A percentile compares a stretch with the other conserved stretches of the same genome.
These are phyloP conservation scores for Drosophila neonasuta DNA, from an alignment of 2,888 invertebrate species.

Conservation along the genomic window DNA sequence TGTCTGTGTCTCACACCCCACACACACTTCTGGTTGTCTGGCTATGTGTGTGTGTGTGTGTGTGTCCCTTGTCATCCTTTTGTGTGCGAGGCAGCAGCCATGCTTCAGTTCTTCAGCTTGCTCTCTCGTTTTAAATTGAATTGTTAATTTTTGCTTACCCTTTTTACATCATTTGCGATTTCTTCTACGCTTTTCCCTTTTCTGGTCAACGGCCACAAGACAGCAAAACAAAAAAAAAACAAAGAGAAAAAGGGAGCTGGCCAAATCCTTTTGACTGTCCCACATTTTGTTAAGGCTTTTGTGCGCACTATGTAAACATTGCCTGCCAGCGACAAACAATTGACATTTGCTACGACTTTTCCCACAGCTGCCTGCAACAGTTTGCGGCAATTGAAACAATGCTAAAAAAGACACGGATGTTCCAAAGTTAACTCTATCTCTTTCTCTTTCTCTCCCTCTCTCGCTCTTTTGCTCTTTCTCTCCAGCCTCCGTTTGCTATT, in stretches of 20 bases:
- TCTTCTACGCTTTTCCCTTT: not conserved
- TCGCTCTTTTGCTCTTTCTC: too few relatives aligned
- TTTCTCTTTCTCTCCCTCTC: not conserved
- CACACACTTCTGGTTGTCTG: not conserved
- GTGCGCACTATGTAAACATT: conserved; percentile 62
- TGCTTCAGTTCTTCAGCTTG: conserved; percentile 1
- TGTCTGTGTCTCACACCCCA: not conserved
- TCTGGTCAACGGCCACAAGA: conserved; percentile 1
- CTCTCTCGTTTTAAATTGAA: conserved; percentile 69
- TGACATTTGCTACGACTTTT: conserved; percentile 40
- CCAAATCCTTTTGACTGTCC: conserved; percentile 39
- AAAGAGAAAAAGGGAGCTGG: conserved; percentile 15
- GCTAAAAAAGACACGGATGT: not conserved
- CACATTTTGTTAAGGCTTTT: conserved; percentile 56
- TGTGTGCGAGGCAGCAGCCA: conserved; percentile 36
- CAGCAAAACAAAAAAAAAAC: too few relatives aligned
- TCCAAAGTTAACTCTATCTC: conserved; percentile 15
- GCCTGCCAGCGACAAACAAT: conserved; percentile 65
- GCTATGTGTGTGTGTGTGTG: conserved; percentile 4
- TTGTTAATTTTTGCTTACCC: conserved; percentile 70
- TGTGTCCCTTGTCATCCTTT: conserved; percentile 37
- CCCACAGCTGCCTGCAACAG: conserved; percentile 49
- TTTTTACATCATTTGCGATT: conserved; percentile 53
- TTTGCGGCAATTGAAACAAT: conserved; percentile 54
- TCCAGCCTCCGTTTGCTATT: conserved; percentile 44